A percentile compares a stretch with the other conserved stretches of the same genome.
phyloP scores from a whole-genome alignment of 2,888 invertebrate genomes.

The Nemapogon koenigi region DNA sequence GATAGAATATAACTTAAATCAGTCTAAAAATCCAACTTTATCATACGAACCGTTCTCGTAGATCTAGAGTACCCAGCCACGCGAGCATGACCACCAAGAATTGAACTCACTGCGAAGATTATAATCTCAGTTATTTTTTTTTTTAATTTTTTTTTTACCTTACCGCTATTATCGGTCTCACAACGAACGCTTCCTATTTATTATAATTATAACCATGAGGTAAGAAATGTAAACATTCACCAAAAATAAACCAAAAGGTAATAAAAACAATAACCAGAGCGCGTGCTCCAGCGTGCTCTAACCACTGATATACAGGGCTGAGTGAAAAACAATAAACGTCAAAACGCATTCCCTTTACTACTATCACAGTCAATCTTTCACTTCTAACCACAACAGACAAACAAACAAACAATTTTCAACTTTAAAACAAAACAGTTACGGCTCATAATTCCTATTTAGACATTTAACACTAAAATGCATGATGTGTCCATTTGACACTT shows the following conservation, averaged over 20 bases:
- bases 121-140: too few relatives aligned
- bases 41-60: too few relatives aligned
- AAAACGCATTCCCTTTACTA: slow-evolving; percentile 24
- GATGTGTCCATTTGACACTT: slow-evolving; percentile 2
- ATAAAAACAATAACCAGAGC: slow-evolving; percentile 6
- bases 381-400: neutral
- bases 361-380: slow-evolving; percentile 18
- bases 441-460: neutral
- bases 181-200: too few relatives aligned
- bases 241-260: slow-evolving; percentile 5
- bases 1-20: too few relatives aligned
- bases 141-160: too few relatives aligned
- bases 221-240: neutral
- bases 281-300: slow-evolving; percentile 15
- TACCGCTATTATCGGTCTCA: too few relatives aligned
- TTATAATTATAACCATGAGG: too few relatives aligned
- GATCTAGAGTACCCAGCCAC: too few relatives aligned
- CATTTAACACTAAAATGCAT: slow-evolving; percentile 1
- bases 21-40: too few relatives aligned
- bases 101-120: too few relatives aligned
- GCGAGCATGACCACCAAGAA: too few relatives aligned
- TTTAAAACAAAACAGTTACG: neutral
- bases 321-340: slow-evolving; percentile 36
- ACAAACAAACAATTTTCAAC: neutral
- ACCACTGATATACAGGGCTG: slow-evolving; percentile 36